Conservation (phyloP, 2,888 invertebrate species). For the Folsomia candida region DNA sequence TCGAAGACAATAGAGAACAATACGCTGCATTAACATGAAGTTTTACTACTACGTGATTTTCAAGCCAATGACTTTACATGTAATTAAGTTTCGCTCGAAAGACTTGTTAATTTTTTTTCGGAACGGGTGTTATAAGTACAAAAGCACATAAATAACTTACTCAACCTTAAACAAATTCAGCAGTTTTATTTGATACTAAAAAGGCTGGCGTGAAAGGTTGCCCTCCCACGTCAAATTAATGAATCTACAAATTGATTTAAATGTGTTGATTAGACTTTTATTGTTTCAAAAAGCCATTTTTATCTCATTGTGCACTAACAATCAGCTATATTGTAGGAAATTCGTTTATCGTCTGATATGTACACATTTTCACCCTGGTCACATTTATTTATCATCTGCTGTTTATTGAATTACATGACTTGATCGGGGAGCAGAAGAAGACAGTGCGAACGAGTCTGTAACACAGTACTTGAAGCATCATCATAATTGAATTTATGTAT, state of each 20-base stretch:
- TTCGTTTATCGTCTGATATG: background rate
- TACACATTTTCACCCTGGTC: background rate
- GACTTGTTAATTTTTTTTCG: background rate
- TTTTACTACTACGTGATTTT: background rate
- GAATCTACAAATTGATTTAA: background rate
- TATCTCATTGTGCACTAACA: too few relatives aligned
- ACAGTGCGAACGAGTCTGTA: too few relatives aligned
- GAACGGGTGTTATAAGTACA: too few relatives aligned
- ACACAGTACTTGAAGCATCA: too few relatives aligned
- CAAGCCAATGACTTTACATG: conserved; percentile 12
- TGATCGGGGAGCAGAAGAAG: background rate
- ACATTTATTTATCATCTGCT: background rate
- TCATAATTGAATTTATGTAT: background rate
- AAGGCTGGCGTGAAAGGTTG: background rate
- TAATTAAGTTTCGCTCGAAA: conserved; percentile 12
- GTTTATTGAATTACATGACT: background rate
- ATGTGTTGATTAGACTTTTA: background rate
- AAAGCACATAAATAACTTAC: too few relatives aligned
- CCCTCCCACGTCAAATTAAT: background rate
- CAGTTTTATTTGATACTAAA: too few relatives aligned
- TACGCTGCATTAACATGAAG: background rate
- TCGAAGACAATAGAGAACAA: background rate
- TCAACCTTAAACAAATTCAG: too few relatives aligned
- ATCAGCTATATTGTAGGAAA: too few relatives aligned
- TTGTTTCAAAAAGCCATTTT: background rate